Evolutionary conservation across 2,797 vertebrate genomes (phyloP).

Genomic region (Melanogrammus aeglefinus): DNA sequence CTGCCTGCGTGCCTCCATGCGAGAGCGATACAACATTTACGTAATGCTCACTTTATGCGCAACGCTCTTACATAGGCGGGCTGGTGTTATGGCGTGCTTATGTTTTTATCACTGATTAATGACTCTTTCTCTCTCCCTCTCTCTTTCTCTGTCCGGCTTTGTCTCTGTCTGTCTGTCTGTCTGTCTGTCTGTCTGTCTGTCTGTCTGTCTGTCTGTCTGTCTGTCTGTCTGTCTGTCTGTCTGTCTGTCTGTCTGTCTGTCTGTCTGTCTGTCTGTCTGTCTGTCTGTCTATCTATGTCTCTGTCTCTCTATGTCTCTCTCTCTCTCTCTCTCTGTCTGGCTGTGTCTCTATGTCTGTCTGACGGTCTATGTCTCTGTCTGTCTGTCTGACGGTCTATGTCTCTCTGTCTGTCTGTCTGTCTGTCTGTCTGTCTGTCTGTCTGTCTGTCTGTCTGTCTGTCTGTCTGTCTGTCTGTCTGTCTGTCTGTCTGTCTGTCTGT

Average conservation of each 20-base stretch:
- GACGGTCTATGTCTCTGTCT: no score
- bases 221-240: no score
- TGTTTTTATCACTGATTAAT: no score
- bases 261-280: not conserved
- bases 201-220: not conserved
- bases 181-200: not conserved
- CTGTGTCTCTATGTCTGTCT: no score
- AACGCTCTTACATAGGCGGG: no score
- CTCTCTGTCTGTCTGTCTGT: not conserved
- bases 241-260: no score
- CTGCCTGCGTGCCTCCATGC: constrained; percentile 57
- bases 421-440: not conserved
- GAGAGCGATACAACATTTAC: constrained; percentile 60
- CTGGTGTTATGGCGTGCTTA: no score
- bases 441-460: not conserved
- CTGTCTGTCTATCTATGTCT: not conserved
- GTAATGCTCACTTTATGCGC: constrained; percentile 43
- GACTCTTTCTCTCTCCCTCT: no score
- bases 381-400: not conserved
- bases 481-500: not conserved
- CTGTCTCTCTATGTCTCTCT: not conserved
- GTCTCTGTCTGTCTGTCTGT: not conserved
- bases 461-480: no score
- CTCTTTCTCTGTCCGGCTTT: not conserved
- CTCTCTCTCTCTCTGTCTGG: no score